Conservation (phyloP, 2,797 vertebrate species). For the Eulemur mongoz region DNA sequence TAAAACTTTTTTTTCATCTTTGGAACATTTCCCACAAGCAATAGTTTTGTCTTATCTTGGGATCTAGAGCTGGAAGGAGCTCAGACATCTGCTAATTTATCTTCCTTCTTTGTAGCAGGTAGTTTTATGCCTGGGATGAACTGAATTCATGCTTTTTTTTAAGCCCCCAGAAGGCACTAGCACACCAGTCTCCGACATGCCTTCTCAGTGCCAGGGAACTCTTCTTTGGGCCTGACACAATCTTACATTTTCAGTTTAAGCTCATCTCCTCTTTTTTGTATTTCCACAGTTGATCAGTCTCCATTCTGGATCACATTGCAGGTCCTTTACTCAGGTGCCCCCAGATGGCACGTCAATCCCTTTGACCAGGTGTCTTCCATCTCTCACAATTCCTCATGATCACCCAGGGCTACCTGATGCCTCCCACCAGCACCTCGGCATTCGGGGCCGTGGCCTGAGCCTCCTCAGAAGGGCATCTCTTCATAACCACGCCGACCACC, state of each 20-base stretch:
- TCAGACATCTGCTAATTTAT: neutral
- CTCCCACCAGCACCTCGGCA: neutral
- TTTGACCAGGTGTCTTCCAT: neutral
- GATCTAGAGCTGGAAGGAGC: neutral
- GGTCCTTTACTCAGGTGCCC: neutral
- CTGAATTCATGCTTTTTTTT: neutral
- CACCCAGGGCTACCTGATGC: neutral
- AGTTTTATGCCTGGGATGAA: neutral
- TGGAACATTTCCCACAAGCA: neutral
- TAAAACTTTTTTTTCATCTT: constrained; percentile 8
- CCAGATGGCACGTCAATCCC: neutral
- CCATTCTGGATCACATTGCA: neutral
- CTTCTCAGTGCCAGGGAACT: neutral
- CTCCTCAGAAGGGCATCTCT: neutral
- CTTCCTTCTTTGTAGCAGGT: neutral
- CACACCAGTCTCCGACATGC: neutral
- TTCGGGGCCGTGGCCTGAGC: neutral
- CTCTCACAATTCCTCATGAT: neutral
- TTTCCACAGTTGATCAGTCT: neutral
- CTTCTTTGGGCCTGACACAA: neutral
- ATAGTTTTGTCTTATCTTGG: neutral
- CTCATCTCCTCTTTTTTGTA: neutral
- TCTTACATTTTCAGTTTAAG: neutral
- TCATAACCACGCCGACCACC: neutral
- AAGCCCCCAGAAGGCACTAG: neutral